Evolutionary conservation across 2,797 vertebrate genomes (phyloP), one percentile per base, ranked within the genome.

Genomic region (Simalia tracyae): DNA sequence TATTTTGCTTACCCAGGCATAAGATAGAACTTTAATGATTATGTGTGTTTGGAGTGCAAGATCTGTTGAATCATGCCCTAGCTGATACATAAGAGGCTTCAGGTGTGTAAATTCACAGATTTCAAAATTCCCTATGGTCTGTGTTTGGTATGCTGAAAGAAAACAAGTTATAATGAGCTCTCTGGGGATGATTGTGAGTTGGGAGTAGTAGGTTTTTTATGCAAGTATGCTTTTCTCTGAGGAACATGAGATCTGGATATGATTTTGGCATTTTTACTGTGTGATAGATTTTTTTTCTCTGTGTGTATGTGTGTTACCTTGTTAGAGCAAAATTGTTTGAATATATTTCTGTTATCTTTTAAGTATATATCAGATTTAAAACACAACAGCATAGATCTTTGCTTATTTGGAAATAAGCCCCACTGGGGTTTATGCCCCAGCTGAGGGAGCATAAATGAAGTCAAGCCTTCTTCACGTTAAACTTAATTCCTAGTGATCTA

Each of bases 141-240:
- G 57, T 59, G 76, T 88, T 91, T 72, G 56, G 50, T 86, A 60
- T 90, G 36, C 1, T 28, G 68, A 68, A 86, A 57, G n/a, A 68
- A 92, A 91, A 93, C 91, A 88, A 91, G 54, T 26, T 93, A 92
- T 91, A 91, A 95, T 96, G 94, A 95, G 89, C 54, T 94, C 94
- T 36, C 60, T 36, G 63, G 92, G 85, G 96, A 94, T 90, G 84
- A 91, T 12, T 28, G 42, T 92, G 66, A 84, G 92, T 57, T 26
- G 63, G 42, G 50, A 89, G 12, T 5, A n/a, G 72, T 28, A 72
- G 68, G 88, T 28, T 94, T 61, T 64, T 84, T 63, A 50, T 64
- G 5, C 7, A 50, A 8, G 59, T 90, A 84, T 22, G 36, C 8
- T 36, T 68, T 90, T 88, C 36, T 93, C 54, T 76, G 59, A 87